These are phyloP conservation scores for Delichon dasypus DNA, from an alignment of 2,797 vertebrate genomes.

Conservation along the genomic window DNA sequence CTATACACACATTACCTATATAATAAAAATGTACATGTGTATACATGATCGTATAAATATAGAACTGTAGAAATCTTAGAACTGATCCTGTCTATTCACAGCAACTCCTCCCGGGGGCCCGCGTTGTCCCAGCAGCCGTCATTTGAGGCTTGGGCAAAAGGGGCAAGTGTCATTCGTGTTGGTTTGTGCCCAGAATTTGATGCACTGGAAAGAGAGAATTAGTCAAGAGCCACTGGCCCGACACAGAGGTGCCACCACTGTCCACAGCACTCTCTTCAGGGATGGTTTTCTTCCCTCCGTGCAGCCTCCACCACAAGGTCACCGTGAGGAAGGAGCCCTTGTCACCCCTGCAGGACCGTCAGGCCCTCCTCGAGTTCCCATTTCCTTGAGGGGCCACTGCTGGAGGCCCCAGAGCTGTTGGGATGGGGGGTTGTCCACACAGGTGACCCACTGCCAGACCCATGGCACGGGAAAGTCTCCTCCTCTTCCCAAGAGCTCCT, in stretches of 20 bases:
- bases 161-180: constrained; percentile 90
- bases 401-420: not conserved
- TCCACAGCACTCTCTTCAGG: not conserved
- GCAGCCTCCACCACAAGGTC: not conserved
- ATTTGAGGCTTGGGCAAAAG: constrained; percentile 86
- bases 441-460: not conserved
- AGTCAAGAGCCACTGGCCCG: not conserved
- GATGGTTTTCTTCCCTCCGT: not conserved
- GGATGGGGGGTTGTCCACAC: not conserved
- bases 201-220: constrained; percentile 82
- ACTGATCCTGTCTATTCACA: constrained; percentile 72
- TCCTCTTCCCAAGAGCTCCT: not conserved
- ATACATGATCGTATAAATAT: constrained; percentile 80
- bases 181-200: constrained; percentile 89
- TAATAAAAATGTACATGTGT: constrained; percentile 84
- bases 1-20: constrained; percentile 81
- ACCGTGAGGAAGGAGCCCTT: not conserved
- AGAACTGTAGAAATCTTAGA: constrained; percentile 77
- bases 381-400: not conserved
- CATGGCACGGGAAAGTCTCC: fast-evolving
- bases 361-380: not conserved
- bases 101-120: constrained; percentile 30
- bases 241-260: not conserved
- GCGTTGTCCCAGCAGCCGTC: constrained; percentile 11
- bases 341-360: not conserved